Base-by-base conservation (phyloP, 1,140 invertebrate species). In the Rhysida immarginata region DNA sequence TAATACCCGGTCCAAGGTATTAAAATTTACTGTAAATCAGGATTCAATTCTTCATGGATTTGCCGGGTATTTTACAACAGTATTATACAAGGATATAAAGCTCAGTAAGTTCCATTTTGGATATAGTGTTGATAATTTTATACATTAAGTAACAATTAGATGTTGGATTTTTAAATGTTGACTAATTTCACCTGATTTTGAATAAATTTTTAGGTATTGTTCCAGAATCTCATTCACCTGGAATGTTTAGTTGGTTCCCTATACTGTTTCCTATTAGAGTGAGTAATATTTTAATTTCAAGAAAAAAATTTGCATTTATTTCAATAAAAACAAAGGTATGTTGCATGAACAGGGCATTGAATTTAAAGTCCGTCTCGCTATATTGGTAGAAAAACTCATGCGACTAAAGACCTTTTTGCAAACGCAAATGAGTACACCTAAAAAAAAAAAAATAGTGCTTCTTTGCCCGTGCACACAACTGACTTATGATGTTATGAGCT, bases 171-270 rank as follows among this genome's bases (percentile, higher is more conserved):
- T 14, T 27, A 23, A 24, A 24, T n/a, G 11, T n/a, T 20, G 29
- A 55, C 26, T n/a, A 62, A 24, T 21, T 44, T 53, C n/a, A 42
- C 20, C 42, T 53, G 18, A 21, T 20, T 20, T 55, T 2, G 8
- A 20, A 26, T 56, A 14, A 43, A 59, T 27, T 53, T 59, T 20
- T 52, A 73, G 72, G 72, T 67, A 98, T 94, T 65, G 78, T 86
- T 60, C 94, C 94, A 2, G 72, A 78, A 18, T 90, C 85, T 2
- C 85, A 94, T 67, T 91, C 90, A 29, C 75, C 77, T 2, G 85
- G 85, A 64, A 92, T 97, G 88, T 88, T 94, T 62, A 92, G 89
- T 60, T 98, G 95, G 95, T 98, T 97, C 68, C 92, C 94, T 14
- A 88, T 96, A 53, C 87, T 86, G 60, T 95, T 96, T 68, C 92